Percentiles rank a stretch among this genome's conserved stretches.
Evolutionary conservation across 2,113 vertebrate species (phyloP).

Genomic region (Mastomys coucha): DNA sequence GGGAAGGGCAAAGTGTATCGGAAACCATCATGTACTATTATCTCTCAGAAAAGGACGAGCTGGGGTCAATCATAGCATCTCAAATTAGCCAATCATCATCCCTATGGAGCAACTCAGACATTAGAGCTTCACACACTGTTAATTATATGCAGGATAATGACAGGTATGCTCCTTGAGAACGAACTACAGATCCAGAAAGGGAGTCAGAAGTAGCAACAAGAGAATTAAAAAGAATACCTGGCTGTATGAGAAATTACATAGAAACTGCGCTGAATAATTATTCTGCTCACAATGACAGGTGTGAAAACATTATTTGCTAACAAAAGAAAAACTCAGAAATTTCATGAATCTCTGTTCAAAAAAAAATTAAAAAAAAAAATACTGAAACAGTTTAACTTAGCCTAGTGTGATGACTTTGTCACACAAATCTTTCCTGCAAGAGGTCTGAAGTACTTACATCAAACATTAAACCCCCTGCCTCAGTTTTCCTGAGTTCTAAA

Average conservation of each 20-base stretch:
- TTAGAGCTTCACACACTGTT: conserved; percentile 39
- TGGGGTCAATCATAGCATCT: conserved; percentile 55
- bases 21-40: conserved; percentile 25
- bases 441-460: conserved; percentile 34
- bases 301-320: conserved; percentile 52
- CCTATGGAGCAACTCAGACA: conserved; percentile 48
- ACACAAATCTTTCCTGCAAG: conserved; percentile 26
- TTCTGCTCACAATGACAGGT: conserved; percentile 4
- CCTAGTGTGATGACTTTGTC: background rate
- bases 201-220: conserved; percentile 7
- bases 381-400: conserved; percentile 13
- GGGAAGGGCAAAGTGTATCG: background rate
- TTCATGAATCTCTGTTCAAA: background rate
- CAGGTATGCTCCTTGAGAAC: conserved; percentile 51
- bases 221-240: background rate
- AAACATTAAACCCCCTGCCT: conserved; percentile 56
- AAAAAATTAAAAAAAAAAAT: conserved; percentile 28
- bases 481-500: too few species aligned
- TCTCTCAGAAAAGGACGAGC: conserved; percentile 37
- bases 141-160: conserved; percentile 61
- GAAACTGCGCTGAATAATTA: conserved; percentile 48
- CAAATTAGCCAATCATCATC: conserved; percentile 53
- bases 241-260: background rate
- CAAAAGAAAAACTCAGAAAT: conserved; percentile 32
- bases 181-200: conserved; percentile 33